Base-by-base conservation (phyloP, 2,797 vertebrate species). In the Gymnocypris eckloni region DNA sequence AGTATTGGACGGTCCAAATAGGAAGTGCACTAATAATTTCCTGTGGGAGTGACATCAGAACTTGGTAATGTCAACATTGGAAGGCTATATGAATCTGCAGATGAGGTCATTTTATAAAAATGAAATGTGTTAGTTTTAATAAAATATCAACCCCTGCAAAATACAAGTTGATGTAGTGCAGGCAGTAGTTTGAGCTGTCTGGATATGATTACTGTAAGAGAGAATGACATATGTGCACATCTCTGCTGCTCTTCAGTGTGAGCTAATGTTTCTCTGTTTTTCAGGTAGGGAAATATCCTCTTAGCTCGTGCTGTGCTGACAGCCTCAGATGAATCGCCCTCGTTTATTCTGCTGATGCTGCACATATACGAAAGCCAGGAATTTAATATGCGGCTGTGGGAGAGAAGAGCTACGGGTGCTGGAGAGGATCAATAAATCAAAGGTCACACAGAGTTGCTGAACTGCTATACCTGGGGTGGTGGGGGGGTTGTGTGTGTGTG, bases 361-460 rank as follows among this genome's bases (percentile, higher is more conserved):
- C 95, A 94, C 90, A 89, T 81, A 89, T 81, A 87, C 86, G 83
- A 12, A 86, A 50, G 81, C 85, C 89, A 61, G 84, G 84, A 83
- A 86, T 93, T 93, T 91, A 93, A 88, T 89, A 89, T 82, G 84
- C 83, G 25, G 75, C 66, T 12, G 39, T 79, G 78, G 73, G 73
- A 81, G 48, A 84, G 67, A 86, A 50, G 45, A 22, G 86, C 85
- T 82, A 71, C 12, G n/a, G 87, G 76, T 78, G 87, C 88, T 82
- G 86, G 66, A 89, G 88, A 81, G 64, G 93, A 95, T 95, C 92
- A 94, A 94, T 95, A 92, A 94, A 91, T 92, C 87, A 94, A 94
- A 94, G 92, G 92, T 94, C 91, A 90, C 80, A 70, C 28, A 45
- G 84, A 72, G 76, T 85, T 45, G 82, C 69, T 83, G 79, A 88